Evolutionary conservation across 2,113 vertebrate species (phyloP), one percentile per base, ranked within the genome.

Genomic region (Notiomystis cincta): DNA sequence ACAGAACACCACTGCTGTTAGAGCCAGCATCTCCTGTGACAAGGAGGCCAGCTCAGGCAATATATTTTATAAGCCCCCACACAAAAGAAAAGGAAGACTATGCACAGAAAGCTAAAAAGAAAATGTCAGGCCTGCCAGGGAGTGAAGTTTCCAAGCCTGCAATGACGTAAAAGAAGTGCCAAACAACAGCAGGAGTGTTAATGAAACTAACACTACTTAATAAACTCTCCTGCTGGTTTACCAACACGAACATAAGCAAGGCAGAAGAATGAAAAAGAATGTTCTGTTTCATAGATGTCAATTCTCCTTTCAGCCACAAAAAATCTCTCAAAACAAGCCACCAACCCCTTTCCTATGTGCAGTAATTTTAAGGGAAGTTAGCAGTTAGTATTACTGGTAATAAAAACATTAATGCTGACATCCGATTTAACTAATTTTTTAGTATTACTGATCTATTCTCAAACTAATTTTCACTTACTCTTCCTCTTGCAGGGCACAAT

Each of bases 101-200:
- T 16, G 37, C 8, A 45, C 20, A 73, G 35, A 80, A 72, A 57
- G 11, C 28, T 42, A 86, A 87, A 2, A 25, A 48, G 45, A 80
- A 80, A 83, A 77, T 61, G 21, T 73, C 64, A 82, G 44, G 40
- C 28, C 57, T 72, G 27, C 61, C 86, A 53, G 27, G 37, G 38
- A 89, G 40, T 20, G 80, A 72, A 90, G 40, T 42, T 58, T 75
- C 28, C 72, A 60, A 77, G 51, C 19, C 18, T 57, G 17, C 18
- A 35, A 1, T 16, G 27, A 71, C 30, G 8, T 66, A 77, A 67
- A 33, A 87, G 51, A 79, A 81, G 61, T 6, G 10, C 66, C 82
- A 93, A 93, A 62, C 28, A 27, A 69, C 92, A 89, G 58, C 5
- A 8, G 45, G 47, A 76, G 72, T 33, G 4, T 78, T 90, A 81